Percentiles rank a stretch among this genome's conserved stretches.
These are phyloP conservation scores for Mechanitis messenoides DNA, from an alignment of 2,888 invertebrate genomes.

Conservation along the genomic window DNA sequence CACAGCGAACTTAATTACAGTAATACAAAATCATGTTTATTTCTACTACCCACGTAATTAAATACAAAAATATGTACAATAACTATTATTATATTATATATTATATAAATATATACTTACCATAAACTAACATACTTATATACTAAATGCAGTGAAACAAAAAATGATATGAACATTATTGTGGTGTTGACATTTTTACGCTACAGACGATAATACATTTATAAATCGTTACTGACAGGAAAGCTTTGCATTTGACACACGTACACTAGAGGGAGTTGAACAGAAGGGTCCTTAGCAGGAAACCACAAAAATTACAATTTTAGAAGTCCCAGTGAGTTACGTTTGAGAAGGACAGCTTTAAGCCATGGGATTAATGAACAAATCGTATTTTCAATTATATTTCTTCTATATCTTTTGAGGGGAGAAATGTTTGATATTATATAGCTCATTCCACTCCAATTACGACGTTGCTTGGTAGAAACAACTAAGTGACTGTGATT, in stretches of 20 bases:
- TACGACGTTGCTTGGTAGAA: not conserved
- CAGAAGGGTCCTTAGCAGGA: conserved; percentile 2
- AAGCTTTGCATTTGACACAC: conserved; percentile 7
- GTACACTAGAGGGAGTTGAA: conserved; percentile 4
- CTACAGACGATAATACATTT: conserved; percentile 2
- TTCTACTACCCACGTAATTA: too few relatives aligned
- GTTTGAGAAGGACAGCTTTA: conserved; percentile 14
- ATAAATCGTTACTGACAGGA: not conserved
- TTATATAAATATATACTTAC: too few relatives aligned
- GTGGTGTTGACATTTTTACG: conserved; percentile 6
- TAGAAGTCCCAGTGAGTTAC: not conserved
- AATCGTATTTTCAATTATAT: conserved; percentile 24
- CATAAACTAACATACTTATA: too few relatives aligned
- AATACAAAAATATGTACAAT: too few relatives aligned
- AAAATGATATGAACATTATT: conserved; percentile 1
- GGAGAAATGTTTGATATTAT: conserved; percentile 17
- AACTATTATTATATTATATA: too few relatives aligned
- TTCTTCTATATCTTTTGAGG: conserved; percentile 11
- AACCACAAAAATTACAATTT: conserved; percentile 2
- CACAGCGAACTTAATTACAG: too few relatives aligned
- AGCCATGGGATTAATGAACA: conserved; percentile 17
- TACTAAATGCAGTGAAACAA: not conserved
- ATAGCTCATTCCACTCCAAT: conserved; percentile 10
- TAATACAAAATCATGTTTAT: too few relatives aligned
- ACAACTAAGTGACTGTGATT: too few relatives aligned